Evolutionary conservation across 2,113 vertebrate genomes (phyloP).

Genomic region (Percina caprodes): DNA sequence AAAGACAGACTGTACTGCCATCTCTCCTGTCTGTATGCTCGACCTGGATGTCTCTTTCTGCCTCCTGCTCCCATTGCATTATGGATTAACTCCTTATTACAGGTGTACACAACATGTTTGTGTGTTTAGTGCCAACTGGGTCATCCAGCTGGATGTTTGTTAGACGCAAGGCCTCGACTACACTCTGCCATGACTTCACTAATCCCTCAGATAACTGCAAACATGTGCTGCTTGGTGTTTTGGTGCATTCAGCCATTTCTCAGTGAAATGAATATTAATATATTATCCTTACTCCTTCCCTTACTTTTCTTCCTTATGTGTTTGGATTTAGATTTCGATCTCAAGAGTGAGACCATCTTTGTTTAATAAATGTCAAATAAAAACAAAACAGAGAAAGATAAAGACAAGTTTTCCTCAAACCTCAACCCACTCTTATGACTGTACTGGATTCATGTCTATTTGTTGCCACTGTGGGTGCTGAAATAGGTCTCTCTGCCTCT

Average conservation of each 20-base stretch:
- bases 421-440: constrained; percentile 43
- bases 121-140: constrained; percentile 63
- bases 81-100: constrained; percentile 57
- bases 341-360: neutral
- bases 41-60: neutral
- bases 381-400: neutral
- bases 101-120: constrained; percentile 62
- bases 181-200: constrained; percentile 31
- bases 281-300: neutral
- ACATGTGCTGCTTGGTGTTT: constrained; percentile 6
- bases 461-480: constrained; percentile 24
- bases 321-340: neutral
- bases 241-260: too few species aligned
- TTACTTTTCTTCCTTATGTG: neutral
- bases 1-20: constrained; percentile 2
- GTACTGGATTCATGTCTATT: constrained; percentile 15
- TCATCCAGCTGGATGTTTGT: constrained; percentile 47
- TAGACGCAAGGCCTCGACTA: constrained; percentile 5
- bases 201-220: constrained; percentile 47
- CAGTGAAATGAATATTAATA: too few species aligned
- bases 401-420: constrained; percentile 2
- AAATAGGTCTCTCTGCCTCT: constrained; percentile 1
- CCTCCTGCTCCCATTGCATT: constrained; percentile 46
- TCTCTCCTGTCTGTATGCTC: constrained; percentile 19
- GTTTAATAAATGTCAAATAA: neutral